phyloP scores from a whole-genome alignment of 2,888 invertebrate genomes.

The Calephelis perditalis region DNA sequence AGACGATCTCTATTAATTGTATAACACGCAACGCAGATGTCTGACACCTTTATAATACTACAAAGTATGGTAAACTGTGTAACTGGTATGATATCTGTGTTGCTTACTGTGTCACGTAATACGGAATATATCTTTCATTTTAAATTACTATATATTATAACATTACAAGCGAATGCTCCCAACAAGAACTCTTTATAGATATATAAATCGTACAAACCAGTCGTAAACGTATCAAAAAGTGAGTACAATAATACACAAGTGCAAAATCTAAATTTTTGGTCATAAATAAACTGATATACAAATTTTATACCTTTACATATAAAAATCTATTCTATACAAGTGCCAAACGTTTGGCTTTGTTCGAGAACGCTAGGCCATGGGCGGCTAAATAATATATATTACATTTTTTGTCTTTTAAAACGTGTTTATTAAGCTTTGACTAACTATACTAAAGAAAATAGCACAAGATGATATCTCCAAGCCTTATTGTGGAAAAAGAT shows the following conservation, averaged over 20 bases:
- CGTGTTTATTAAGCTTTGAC: slow-evolving; percentile 36
- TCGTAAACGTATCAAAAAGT: slow-evolving; percentile 49
- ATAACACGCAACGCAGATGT: too few relatives aligned
- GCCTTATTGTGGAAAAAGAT: too few relatives aligned
- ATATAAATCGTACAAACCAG: slow-evolving; percentile 16
- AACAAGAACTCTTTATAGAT: neutral
- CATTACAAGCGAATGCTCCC: too few relatives aligned
- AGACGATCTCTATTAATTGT: too few relatives aligned
- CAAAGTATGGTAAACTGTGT: too few relatives aligned
- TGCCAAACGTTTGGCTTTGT: slow-evolving; percentile 10
- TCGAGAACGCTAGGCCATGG: slow-evolving; percentile 22
- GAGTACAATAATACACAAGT: slow-evolving; percentile 52
- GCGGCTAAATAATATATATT: slow-evolving; percentile 29
- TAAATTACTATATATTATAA: too few relatives aligned
- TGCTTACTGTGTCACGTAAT: too few relatives aligned
- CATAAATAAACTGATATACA: slow-evolving; percentile 71
- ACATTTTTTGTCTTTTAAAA: slow-evolving; percentile 54
- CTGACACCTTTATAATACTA: too few relatives aligned
- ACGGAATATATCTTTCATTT: too few relatives aligned
- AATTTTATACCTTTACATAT: slow-evolving; percentile 39
- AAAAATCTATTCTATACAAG: slow-evolving; percentile 41
- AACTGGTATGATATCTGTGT: too few relatives aligned
- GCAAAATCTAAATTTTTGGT: slow-evolving; percentile 71
- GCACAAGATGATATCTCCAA: too few relatives aligned
- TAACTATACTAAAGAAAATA: slow-evolving; percentile 14